Conservation (phyloP, 2,797 vertebrate genomes). For the Cirrhinus mrigala region DNA sequence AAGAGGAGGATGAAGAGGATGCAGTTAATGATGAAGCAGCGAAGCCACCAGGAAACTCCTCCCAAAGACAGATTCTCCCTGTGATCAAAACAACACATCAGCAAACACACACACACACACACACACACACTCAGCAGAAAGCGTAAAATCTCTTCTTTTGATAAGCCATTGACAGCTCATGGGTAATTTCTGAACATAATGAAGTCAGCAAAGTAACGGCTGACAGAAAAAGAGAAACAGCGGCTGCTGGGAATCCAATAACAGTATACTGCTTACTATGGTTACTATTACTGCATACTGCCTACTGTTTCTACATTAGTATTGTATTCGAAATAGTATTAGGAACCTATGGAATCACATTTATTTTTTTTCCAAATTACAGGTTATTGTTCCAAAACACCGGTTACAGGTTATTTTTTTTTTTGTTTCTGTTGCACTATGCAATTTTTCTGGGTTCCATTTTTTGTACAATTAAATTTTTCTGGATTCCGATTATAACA, state of each 20-base stretch:
- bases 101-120: background rate
- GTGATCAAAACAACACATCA: slow-evolving; percentile 32
- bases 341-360: background rate
- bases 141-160: background rate
- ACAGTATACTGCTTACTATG: background rate
- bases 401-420: background rate
- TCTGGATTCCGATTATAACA: no score
- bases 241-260: background rate
- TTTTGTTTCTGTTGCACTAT: background rate
- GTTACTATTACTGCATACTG: background rate
- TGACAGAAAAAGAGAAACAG: background rate
- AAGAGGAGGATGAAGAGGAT: slow-evolving; percentile 96
- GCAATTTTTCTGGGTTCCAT: no score
- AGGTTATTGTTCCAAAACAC: background rate
- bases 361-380: background rate
- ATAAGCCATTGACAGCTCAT: background rate
- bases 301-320: background rate
- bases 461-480: no score
- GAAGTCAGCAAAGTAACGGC: slow-evolving; percentile 7
- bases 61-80: slow-evolving; percentile 95
- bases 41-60: slow-evolving; percentile 95
- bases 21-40: slow-evolving; percentile 94
- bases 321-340: background rate
- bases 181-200: slow-evolving; percentile 10
- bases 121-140: slow-evolving; percentile 21